Evolutionary conservation across 2,888 invertebrate genomes (phyloP).

Genomic region (Chrysina gloriosa): DNA sequence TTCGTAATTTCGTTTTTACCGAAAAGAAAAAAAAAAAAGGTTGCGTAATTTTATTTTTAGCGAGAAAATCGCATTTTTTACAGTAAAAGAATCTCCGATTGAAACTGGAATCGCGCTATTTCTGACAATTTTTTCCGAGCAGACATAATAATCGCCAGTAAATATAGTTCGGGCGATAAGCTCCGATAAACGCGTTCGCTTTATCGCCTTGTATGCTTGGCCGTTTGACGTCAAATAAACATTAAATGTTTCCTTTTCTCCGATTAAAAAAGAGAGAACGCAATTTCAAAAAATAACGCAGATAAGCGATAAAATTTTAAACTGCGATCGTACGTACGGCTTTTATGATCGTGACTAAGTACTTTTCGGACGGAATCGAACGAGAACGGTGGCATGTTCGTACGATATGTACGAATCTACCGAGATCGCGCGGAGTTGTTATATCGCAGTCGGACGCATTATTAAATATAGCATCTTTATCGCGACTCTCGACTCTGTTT

Average conservation of each 20-base stretch:
- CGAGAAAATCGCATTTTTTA: background rate
- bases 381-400: background rate
- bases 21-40: too few relatives aligned
- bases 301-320: background rate
- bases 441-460: too few relatives aligned
- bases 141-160: background rate
- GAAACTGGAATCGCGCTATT: background rate
- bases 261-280: background rate
- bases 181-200: background rate
- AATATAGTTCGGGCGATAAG: conserved; percentile 1
- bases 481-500: conserved; percentile 4
- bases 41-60: too few relatives aligned
- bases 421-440: too few relatives aligned
- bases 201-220: conserved; percentile 10
- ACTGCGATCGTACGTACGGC: background rate
- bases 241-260: background rate
- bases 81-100: background rate
- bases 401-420: background rate
- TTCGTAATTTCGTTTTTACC: too few relatives aligned
- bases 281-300: background rate
- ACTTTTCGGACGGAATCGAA: background rate
- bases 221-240: conserved; percentile 14
- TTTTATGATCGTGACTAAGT: conserved; percentile 16
- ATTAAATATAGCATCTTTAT: conserved; percentile 4
- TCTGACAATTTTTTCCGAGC: background rate